Conservation (phyloP, 2,113 vertebrate genomes). For the Pycnonotus jocosus region DNA sequence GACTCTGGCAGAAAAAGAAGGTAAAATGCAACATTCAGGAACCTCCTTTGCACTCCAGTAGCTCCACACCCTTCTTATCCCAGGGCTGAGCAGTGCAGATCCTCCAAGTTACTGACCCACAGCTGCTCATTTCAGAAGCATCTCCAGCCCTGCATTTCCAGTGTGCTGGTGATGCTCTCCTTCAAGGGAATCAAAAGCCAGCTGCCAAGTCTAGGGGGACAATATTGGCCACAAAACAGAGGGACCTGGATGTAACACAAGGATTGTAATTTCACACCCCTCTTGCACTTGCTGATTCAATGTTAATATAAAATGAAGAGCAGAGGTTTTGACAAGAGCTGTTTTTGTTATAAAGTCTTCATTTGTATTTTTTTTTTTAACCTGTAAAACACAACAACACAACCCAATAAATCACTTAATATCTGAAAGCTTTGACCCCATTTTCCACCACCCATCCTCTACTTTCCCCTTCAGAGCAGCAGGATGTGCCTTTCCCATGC, state of each 20-base stretch:
- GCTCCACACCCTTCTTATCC: background rate
- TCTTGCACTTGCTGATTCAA: background rate
- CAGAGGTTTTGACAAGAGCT: background rate
- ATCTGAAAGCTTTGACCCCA: background rate
- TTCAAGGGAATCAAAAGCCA: background rate
- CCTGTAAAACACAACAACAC: background rate
- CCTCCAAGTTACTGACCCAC: background rate
- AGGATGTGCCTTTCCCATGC: background rate
- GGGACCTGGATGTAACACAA: background rate
- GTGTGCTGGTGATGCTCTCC: background rate
- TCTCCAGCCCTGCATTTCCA: background rate
- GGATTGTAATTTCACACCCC: background rate
- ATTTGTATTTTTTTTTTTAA: background rate
- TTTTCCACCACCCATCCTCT: background rate
- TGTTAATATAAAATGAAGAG: background rate
- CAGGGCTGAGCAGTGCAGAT: background rate
- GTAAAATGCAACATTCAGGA: background rate
- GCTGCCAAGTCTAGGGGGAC: background rate
- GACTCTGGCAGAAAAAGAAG: background rate
- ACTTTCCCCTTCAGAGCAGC: background rate
- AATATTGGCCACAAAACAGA: background rate
- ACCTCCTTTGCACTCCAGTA: background rate
- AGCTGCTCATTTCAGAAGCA: background rate
- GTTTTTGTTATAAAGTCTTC: background rate
- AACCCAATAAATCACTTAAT: background rate